Base-by-base conservation (phyloP, 2,888 invertebrate genomes). In the Leptinotarsa peninsularis region DNA sequence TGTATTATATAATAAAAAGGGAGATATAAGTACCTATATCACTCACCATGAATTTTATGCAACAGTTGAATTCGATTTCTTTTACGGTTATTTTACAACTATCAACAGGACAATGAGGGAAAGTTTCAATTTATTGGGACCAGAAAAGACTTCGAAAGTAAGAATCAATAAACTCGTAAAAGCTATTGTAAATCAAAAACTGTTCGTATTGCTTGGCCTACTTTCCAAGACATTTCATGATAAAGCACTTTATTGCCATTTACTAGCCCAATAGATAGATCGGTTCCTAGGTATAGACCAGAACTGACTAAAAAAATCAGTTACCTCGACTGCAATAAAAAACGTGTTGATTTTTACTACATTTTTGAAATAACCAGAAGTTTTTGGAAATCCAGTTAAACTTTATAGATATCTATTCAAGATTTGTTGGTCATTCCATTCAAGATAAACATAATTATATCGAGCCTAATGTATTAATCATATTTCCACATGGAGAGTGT, bases 161-260 rank as follows among this genome's bases (percentile, higher is more conserved):
- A 69, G 33, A 69, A 27, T 54, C 33, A 21, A 69, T 69, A 56
- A 56, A 14, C 43, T 54, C 50, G n/a, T 68, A 68, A 68, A 49
- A 54, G 52, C 70, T 23, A 49, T 70, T 49, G 58, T 70, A 70
- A 70, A 70, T 70, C 70, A 70, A 21, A 70, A 70, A 27, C 33
- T 15, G 13, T 49, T 13, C 50, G 49, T 58, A 17, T 58, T 54
- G 14, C 23, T 58, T 58, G 58, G 33, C 70, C 70, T 23, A 70
- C 43, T 58, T 70, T 23, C 58, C 17, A 49, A 58, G n/a, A n/a
- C 27, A n/a, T 43, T 63, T 63, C 33, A 14, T 43, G 2, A 23
- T 33, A 56, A 70, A 15, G 21, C 18, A 21, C 21, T 7, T 70
- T 70, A 70, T 58, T 70, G 58, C 14, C 43, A 56, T 56, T 56